Evolutionary conservation across 2,888 invertebrate species (phyloP).

Genomic region (Xestia xanthographa): DNA sequence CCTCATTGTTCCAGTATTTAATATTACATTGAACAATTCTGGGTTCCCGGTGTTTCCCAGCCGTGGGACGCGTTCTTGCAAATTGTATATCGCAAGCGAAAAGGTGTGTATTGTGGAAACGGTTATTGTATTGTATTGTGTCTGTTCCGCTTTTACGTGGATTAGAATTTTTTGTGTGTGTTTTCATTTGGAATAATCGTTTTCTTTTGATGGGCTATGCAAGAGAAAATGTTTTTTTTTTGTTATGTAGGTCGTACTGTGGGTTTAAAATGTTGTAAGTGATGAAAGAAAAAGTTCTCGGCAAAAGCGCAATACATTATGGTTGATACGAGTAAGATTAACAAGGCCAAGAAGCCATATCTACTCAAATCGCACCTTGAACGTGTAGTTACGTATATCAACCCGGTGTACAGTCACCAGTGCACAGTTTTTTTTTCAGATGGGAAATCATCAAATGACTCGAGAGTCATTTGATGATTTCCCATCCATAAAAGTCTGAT

Average conservation of each 20-base stretch:
- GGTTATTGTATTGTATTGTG: slow-evolving; percentile 44
- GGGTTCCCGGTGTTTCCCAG: slow-evolving; percentile 50
- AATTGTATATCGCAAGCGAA: slow-evolving; percentile 55
- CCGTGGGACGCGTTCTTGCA: slow-evolving; percentile 48
- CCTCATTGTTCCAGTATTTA: slow-evolving; percentile 66
- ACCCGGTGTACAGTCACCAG: neutral
- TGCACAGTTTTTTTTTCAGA: too few species aligned
- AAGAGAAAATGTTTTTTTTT: neutral
- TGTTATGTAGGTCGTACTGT: too few species aligned
- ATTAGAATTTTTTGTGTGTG: slow-evolving; percentile 24
- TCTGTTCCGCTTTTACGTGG: slow-evolving; percentile 19
- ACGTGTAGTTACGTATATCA: neutral
- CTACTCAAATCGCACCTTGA: neutral
- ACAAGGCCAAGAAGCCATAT: too few species aligned
- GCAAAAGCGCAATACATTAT: neutral
- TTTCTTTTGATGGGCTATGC: slow-evolving; percentile 17
- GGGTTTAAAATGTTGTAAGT: neutral
- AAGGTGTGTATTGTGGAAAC: slow-evolving; percentile 41
- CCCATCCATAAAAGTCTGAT: too few species aligned
- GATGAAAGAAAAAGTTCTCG: neutral
- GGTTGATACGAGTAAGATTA: neutral
- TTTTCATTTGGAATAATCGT: slow-evolving; percentile 24
- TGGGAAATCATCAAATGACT: too few species aligned
- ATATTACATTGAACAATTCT: slow-evolving; percentile 68
- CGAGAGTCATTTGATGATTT: too few species aligned